Evolutionary conservation across 1,140 invertebrate species (phyloP).

Genomic region (Copidosoma floridanum): DNA sequence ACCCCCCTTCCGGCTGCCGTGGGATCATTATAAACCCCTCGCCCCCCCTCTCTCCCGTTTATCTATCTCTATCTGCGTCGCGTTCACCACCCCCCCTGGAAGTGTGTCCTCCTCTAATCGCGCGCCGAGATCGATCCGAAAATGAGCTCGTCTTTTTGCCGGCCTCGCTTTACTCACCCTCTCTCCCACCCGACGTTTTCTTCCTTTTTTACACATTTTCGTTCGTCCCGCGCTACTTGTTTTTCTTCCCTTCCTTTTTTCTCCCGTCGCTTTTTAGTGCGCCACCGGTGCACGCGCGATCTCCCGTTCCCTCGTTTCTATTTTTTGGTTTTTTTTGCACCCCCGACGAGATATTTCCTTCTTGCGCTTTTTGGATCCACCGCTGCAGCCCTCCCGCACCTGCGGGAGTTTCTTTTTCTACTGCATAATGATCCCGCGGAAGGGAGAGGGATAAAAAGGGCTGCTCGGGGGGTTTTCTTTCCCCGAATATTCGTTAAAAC

Average conservation of each 20-base stretch:
- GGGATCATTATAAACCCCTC: conserved; percentile 29
- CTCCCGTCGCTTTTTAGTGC: no score
- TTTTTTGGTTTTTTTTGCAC: no score
- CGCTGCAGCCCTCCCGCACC: no score
- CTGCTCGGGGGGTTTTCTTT: no score
- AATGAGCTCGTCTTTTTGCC: conserved; percentile 32
- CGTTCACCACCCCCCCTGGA: no score
- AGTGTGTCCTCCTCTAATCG: conserved; percentile 17
- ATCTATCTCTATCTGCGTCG: conserved; percentile 3
- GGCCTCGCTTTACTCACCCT: conserved; percentile 13
- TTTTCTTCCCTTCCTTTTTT: no score
- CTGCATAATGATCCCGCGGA: conserved; percentile 25
- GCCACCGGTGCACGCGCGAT: no score
- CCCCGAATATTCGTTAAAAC: conserved; percentile 25
- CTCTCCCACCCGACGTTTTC: conserved; percentile 2
- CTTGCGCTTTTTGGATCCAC: conserved; percentile 23
- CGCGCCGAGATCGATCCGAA: conserved; percentile 32
- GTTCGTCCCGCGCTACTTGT: neutral
- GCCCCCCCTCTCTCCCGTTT: conserved; percentile 1
- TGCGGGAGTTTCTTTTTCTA: conserved; percentile 23
- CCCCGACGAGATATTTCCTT: conserved; percentile 24
- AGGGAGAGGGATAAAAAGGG: neutral
- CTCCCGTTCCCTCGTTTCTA: no score
- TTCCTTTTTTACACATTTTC: neutral
- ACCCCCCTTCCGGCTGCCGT: conserved; percentile 28